Evolutionary conservation across 2,797 vertebrate genomes (phyloP).

Genomic region (Catamblyrhynchus diadema): DNA sequence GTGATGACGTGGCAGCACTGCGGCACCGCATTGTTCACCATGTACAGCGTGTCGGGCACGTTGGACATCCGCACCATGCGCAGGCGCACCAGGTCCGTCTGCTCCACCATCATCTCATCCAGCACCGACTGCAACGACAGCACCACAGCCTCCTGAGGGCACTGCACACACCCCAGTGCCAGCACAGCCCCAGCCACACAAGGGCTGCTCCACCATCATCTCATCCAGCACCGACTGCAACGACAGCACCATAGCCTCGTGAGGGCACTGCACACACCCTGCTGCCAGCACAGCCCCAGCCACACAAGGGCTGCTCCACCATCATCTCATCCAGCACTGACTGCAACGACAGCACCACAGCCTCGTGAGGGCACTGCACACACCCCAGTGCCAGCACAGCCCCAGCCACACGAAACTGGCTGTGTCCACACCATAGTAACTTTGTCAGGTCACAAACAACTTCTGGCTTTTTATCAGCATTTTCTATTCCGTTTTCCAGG

Average conservation of each 20-base stretch:
- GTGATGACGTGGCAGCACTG: constrained; percentile 97
- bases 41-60: constrained; percentile 97
- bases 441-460: not conserved
- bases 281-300: not conserved
- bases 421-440: accelerated
- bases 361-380: not conserved
- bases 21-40: constrained; percentile 94
- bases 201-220: constrained; percentile 95
- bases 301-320: constrained; percentile 84
- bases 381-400: not conserved
- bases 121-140: constrained; percentile 85
- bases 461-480: not conserved
- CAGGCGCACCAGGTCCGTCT: constrained; percentile 93
- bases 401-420: not conserved
- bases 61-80: constrained; percentile 99
- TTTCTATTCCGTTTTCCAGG: not conserved
- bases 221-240: constrained; percentile 92
- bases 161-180: not conserved
- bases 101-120: constrained; percentile 99
- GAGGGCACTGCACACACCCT: not conserved
- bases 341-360: constrained; percentile 73
- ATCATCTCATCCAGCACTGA: constrained; percentile 97
- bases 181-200: not conserved
- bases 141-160: not conserved
- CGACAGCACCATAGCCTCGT: not conserved